These are phyloP conservation scores for Neomicropteryx cornuta DNA, from an alignment of 1,140 invertebrate species.

Conservation along the genomic window DNA sequence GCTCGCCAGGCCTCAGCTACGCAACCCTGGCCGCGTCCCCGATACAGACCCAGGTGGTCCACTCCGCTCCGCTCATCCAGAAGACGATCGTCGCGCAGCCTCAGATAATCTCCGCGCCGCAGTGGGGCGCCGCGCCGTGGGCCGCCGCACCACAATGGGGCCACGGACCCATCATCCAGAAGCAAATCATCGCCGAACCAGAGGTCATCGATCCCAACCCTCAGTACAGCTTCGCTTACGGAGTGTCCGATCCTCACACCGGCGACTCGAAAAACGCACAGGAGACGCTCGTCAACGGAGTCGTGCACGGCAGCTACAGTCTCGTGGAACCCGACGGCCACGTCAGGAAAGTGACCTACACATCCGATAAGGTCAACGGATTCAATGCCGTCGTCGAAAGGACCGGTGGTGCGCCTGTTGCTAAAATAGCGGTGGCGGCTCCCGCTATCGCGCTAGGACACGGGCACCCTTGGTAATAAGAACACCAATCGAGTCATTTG, in stretches of 20 bases:
- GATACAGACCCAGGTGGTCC: conserved; percentile 8
- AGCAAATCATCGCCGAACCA: conserved; percentile 19
- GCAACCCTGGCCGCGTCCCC: too few relatives aligned
- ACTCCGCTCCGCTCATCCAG: conserved; percentile 11
- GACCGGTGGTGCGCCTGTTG: conserved; percentile 28
- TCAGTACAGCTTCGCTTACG: conserved; percentile 60
- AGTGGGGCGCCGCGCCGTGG: conserved; percentile 8
- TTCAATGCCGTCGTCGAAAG: conserved; percentile 44
- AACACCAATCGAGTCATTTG: too few relatives aligned
- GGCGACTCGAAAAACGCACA: conserved; percentile 57
- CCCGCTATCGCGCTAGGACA: conserved; percentile 24
- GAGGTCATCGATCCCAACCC: conserved; percentile 58
- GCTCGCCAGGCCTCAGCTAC: too few relatives aligned
- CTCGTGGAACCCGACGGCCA: conserved; percentile 53
- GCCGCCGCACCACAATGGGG: conserved; percentile 20
- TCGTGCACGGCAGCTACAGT: conserved; percentile 50
- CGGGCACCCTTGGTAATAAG: too few relatives aligned
- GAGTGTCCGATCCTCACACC: conserved; percentile 55
- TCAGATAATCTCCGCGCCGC: conserved; percentile 6
- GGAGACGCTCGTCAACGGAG: conserved; percentile 47
- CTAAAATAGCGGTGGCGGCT: conserved; percentile 24
- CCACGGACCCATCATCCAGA: conserved; percentile 20
- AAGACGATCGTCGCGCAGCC: conserved; percentile 7
- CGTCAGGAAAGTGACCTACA: conserved; percentile 45
- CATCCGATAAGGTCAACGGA: conserved; percentile 40